Base-by-base conservation (phyloP, 2,797 vertebrate species). In the Neostethus bicornis region DNA sequence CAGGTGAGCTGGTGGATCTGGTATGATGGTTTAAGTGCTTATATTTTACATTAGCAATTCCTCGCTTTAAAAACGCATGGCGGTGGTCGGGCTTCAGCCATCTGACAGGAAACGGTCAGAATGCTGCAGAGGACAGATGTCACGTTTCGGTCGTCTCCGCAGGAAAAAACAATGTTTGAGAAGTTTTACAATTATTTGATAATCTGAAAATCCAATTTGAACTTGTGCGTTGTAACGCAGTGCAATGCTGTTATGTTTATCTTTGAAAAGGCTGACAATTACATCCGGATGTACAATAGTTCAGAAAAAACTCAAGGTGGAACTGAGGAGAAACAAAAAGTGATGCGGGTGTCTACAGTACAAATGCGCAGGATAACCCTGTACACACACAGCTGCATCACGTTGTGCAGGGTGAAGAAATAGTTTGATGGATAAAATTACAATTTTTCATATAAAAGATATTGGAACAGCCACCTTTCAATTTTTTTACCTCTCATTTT, bases 11-110 rank as follows among this genome's bases (percentile, higher is more conserved):
- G 76, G 81, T 75, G 74, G 69, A 78, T 57, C 66, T 67, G 76
- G 57, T 56, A 81, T 66, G 68, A 77, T 58, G 73, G 74, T 67
- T 83, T 84, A 89, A 90, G 86, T 86, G 86, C 85, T 86, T 76
- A 34, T 73, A 63, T 70, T 77, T 77, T 79, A 81, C 83, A 77
- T 84, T 77, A 77, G 77, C 79, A 77, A 56, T 75, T 77, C 50
- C 53, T 83, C 75, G 65, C 61, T 68, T 71, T 70, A 49, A 60
- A 16, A 79, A 77, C 77, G 53, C 42, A 66, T 61, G 29, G 69
- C 20, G 63, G 75, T 59, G 48, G 68, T 70, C 61, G 70, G 43
- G 64, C 63, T 77, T 54, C 21, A 73, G 78, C 77, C 43, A 52
- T 61, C 77, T 61, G n/a, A 66, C 60, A 67, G 66, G 49, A 71